Evolutionary conservation across 2,888 invertebrate genomes (phyloP).

Genomic region (Kuschelorhynchus macadamiae): DNA sequence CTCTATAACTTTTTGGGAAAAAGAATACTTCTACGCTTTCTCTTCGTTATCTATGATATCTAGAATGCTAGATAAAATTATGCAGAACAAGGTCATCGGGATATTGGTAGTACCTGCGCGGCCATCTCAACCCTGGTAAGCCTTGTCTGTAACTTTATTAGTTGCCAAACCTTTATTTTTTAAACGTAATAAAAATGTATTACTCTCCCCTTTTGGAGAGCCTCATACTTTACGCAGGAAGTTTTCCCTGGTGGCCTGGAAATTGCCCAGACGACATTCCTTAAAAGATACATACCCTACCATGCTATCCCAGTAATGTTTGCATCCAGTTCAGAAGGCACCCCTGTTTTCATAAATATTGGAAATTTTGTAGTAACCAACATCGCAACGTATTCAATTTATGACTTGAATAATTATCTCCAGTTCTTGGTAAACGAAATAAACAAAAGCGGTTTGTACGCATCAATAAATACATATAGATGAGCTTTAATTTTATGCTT

Average conservation of each 20-base stretch:
- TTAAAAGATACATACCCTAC: no score
- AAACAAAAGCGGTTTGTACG: conserved; percentile 22
- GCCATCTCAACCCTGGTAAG: background rate
- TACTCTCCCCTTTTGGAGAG: background rate
- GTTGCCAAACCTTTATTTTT: background rate
- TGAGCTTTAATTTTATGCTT: conserved; percentile 17
- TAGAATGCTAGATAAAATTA: background rate
- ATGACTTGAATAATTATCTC: conserved; percentile 17
- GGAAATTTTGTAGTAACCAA: conserved; percentile 21
- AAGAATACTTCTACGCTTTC: background rate
- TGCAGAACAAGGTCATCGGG: background rate
- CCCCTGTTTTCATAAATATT: conserved; percentile 29
- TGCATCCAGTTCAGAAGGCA: conserved; percentile 25
- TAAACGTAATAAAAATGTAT: background rate
- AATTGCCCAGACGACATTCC: no score
- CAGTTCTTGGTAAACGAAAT: conserved; percentile 17
- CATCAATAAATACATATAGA: conserved; percentile 12
- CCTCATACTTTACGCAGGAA: background rate
- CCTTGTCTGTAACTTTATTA: background rate
- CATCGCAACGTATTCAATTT: conserved; percentile 10
- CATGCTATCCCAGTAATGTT: conserved; percentile 14
- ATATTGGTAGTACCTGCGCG: conserved; percentile 7
- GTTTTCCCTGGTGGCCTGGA: no score
- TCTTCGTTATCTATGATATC: background rate
- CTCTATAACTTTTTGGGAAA: no score